These are phyloP conservation scores for Valencia hispanica DNA, from an alignment of 2,797 vertebrate genomes.

Conservation along the genomic window DNA sequence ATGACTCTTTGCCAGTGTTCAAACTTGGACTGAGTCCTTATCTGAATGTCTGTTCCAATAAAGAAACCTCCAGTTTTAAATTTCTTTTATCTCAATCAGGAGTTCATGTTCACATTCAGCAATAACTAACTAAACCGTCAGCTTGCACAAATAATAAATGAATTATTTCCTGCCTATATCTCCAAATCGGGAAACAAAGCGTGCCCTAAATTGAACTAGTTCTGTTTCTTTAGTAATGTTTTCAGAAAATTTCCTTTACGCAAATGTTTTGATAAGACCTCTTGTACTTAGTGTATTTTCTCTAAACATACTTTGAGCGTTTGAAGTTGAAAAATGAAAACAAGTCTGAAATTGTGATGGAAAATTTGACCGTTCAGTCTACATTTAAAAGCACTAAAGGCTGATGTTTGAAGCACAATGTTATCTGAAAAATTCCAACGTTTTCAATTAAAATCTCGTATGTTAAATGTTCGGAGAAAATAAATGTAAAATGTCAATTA, in stretches of 20 bases:
- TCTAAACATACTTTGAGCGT: neutral
- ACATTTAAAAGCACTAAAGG: neutral
- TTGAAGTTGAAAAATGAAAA: neutral
- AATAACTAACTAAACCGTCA: too few relatives aligned
- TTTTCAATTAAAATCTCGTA: neutral
- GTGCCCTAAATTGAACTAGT: neutral
- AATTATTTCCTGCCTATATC: neutral
- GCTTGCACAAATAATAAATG: neutral
- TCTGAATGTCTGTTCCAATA: too few relatives aligned
- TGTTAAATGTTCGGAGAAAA: neutral
- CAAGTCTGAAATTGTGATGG: neutral
- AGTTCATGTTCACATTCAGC: too few relatives aligned
- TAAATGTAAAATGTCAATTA: neutral
- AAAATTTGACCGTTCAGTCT: neutral
- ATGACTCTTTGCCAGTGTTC: too few relatives aligned
- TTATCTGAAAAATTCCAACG: neutral
- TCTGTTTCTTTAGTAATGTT: neutral
- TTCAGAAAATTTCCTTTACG: neutral
- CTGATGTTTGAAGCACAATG: too few relatives aligned
- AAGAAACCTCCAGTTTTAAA: neutral
- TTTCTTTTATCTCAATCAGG: neutral
- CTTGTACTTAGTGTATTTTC: too few relatives aligned
- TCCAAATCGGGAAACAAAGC: neutral
- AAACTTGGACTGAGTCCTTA: too few relatives aligned
- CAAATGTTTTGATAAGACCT: neutral